Percentiles rank a stretch among this genome's conserved stretches.
Evolutionary conservation across 2,113 vertebrate species (phyloP).

Genomic region (Dicaeum eximium): DNA sequence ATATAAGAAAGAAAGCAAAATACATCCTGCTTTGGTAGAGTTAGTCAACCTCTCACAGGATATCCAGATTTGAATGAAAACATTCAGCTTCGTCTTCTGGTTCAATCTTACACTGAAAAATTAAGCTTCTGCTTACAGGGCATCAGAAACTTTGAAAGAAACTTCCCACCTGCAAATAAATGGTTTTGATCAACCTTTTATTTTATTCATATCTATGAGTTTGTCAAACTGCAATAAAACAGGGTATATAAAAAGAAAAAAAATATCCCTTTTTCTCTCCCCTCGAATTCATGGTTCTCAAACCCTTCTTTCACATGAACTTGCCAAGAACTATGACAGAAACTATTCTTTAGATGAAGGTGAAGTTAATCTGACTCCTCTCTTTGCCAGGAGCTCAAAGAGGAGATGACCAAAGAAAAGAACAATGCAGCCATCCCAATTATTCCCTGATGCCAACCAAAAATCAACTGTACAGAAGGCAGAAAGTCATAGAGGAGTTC

Average conservation of each 20-base stretch:
- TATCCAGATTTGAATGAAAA: neutral
- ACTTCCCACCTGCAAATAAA: neutral
- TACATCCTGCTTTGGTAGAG: neutral
- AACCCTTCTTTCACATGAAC: neutral
- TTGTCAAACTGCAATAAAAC: neutral
- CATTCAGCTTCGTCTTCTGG: neutral
- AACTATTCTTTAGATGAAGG: neutral
- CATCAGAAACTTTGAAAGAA: neutral
- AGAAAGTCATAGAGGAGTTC: neutral
- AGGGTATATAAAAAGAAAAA: neutral
- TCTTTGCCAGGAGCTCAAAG: neutral
- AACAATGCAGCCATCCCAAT: neutral
- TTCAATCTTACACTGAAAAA: neutral
- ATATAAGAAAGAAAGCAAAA: neutral
- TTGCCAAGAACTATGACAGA: neutral
- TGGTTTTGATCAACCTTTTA: neutral
- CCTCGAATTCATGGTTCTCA: neutral
- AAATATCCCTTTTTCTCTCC: neutral
- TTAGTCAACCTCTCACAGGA: neutral
- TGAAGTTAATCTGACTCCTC: neutral
- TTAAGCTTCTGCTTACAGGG: neutral
- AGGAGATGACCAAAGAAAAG: neutral
- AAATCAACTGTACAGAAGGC: neutral
- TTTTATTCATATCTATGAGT: neutral
- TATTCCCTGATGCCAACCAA: neutral